These are phyloP conservation scores for Cyclophora albipunctata DNA, from an alignment of 2,888 invertebrate genomes.

Conservation along the genomic window DNA sequence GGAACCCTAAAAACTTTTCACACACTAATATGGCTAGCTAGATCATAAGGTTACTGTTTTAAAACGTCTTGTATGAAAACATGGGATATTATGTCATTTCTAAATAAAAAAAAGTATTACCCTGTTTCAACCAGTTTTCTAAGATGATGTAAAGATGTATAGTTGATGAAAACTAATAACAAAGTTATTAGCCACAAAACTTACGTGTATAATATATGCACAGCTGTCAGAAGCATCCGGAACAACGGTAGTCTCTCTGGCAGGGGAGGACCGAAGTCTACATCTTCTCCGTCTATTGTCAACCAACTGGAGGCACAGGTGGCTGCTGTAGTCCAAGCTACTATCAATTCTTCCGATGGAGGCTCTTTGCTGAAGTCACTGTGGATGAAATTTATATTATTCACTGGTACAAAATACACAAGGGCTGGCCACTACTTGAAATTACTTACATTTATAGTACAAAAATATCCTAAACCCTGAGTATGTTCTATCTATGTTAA, in stretches of 20 bases:
- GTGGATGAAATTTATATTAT: not conserved
- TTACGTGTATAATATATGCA: conserved; percentile 56
- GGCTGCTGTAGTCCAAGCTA: conserved; percentile 51
- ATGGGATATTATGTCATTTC: no score
- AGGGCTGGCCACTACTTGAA: no score
- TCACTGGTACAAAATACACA: not conserved
- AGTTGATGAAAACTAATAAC: no score
- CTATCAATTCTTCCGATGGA: conserved; percentile 44
- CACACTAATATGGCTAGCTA: not conserved
- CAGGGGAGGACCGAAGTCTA: conserved; percentile 40
- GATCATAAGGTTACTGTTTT: not conserved
- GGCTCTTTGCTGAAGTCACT: conserved; percentile 47
- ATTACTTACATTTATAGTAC: not conserved
- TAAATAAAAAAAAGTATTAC: no score
- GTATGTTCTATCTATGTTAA: no score
- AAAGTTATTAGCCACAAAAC: conserved; percentile 18
- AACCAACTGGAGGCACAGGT: conserved; percentile 60
- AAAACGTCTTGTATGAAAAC: no score
- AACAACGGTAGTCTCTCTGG: conserved; percentile 59
- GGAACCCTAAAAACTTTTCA: not conserved
- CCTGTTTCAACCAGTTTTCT: no score
- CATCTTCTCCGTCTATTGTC: conserved; percentile 49
- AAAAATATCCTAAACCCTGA: no score
- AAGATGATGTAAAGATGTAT: not conserved
- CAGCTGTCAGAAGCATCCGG: conserved; percentile 46